Evolutionary conservation across 2,888 invertebrate species (phyloP), one percentile per base, ranked within the genome.

Genomic region (Perizoma affinitatum): DNA sequence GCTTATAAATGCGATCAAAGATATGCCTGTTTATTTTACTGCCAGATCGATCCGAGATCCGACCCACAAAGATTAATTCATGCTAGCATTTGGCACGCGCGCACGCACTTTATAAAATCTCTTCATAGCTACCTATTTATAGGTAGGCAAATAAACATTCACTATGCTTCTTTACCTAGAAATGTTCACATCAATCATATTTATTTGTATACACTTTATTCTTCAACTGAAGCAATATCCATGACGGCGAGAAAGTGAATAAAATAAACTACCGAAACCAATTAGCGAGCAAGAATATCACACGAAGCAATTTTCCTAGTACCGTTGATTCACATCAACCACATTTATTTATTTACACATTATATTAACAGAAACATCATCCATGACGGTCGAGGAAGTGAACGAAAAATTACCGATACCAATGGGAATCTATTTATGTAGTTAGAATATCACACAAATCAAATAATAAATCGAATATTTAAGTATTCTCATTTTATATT

Each of bases 381-480:
- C 97, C 1, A 93, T 97, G 76, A 98, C 98, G 11, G 94, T 97
- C 34, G 95, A 96, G 54, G 96, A 98, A 88, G 95, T 98, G 5
- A 96, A 96, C 79, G 87, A 92, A 33, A 93, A 94, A 48, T 89
- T 93, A 54, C 82, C 95, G 38, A 92, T 90, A 0, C 90, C 90
- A 35, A 91, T 95, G 69, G 96, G 96, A 22, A 22, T 22, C 22
- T 22, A n/a, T n/a, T n/a, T n/a, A n/a, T n/a, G n/a, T n/a, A 22
- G 22, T 22, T 22, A 22, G 22, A 22, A 22, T 22, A 22, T 22
- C 22, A 22, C 22, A 22, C 22, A 33, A 35, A 9, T 10, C 9
- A 10, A 5, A n/a, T n/a, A n/a, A n/a, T n/a, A n/a, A n/a, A 33
- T 10, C 5, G n/a, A 47, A 10, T 47, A 47, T 47, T 47, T 34